Percentiles rank a stretch among this genome's conserved stretches.
Evolutionary conservation across 2,888 invertebrate genomes (phyloP).

Genomic region (Hydropsyche betteni): DNA sequence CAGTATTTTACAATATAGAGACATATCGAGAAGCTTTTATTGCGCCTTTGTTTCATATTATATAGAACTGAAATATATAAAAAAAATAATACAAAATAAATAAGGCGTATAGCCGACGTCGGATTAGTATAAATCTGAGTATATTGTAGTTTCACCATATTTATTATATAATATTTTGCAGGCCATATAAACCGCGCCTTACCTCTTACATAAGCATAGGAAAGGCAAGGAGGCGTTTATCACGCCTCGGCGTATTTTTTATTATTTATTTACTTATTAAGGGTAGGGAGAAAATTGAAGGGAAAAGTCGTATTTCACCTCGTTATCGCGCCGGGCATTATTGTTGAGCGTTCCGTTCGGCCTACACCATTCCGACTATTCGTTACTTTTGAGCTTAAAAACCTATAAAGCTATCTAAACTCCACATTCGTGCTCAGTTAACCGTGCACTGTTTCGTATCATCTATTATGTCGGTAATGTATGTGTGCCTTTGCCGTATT

Average conservation of each 20-base stretch:
- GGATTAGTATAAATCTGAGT: too few relatives aligned
- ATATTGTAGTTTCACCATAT: too few relatives aligned
- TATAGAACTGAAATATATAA: too few relatives aligned
- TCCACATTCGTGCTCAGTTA: conserved; percentile 33
- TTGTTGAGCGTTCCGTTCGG: conserved; percentile 29
- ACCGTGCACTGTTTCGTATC: conserved; percentile 30
- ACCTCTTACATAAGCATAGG: neutral
- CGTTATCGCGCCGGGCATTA: conserved; percentile 18
- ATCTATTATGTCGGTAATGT: conserved; percentile 33
- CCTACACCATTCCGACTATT: conserved; percentile 25
- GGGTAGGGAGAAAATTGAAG: conserved; percentile 7
- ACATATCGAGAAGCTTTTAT: too few relatives aligned
- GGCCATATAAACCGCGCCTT: neutral
- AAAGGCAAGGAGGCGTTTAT: conserved; percentile 7
- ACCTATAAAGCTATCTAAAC: conserved; percentile 35
- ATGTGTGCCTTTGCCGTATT: conserved; percentile 20
- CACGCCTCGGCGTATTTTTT: conserved; percentile 15
- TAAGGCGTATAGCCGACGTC: too few relatives aligned
- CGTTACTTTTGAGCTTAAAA: conserved; percentile 36
- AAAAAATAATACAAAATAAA: too few relatives aligned
- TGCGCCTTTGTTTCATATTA: too few relatives aligned
- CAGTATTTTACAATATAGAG: too few relatives aligned
- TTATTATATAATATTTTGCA: neutral
- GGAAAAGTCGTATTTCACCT: conserved; percentile 27
- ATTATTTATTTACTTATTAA: conserved; percentile 25